phyloP scores from a whole-genome alignment of 2,888 invertebrate genomes.

The Tetheella fluctuosa region DNA sequence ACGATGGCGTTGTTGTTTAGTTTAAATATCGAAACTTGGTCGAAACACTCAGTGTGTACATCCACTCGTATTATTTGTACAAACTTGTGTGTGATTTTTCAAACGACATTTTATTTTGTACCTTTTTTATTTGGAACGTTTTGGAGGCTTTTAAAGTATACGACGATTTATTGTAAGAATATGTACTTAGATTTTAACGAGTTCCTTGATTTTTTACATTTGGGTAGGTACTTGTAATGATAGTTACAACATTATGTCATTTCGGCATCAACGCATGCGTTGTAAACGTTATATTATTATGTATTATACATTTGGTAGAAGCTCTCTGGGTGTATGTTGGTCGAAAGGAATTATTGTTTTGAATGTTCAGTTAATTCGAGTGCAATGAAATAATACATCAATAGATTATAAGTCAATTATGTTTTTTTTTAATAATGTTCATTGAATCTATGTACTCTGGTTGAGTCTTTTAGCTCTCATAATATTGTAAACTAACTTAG shows the following conservation, averaged over 20 bases:
- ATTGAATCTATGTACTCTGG: constrained; percentile 23
- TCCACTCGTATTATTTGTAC: constrained; percentile 55
- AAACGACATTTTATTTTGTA: constrained; percentile 62
- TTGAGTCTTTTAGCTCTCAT: constrained; percentile 29
- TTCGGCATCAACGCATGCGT: constrained; percentile 49
- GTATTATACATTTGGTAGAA: constrained; percentile 36
- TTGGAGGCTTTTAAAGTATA: constrained; percentile 84
- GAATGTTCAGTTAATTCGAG: constrained; percentile 15
- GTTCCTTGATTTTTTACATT: constrained; percentile 71
- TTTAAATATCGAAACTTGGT: constrained; percentile 11
- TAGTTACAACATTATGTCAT: constrained; percentile 35
- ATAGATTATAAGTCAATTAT: constrained; percentile 35
- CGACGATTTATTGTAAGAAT: constrained; percentile 78
- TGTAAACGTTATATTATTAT: constrained; percentile 39
- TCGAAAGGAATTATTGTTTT: constrained; percentile 20
- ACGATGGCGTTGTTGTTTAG: constrained; percentile 17
- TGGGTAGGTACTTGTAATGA: constrained; percentile 56
- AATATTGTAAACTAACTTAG: constrained; percentile 47
- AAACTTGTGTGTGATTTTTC: constrained; percentile 65
- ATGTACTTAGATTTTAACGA: constrained; percentile 80
- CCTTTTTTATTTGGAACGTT: constrained; percentile 62
- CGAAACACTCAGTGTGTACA: constrained; percentile 45
- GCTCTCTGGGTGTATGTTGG: constrained; percentile 29
- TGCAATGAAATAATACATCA: constrained; percentile 26
- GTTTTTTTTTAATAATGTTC: constrained; percentile 28